Conservation (phyloP, 2,797 vertebrate genomes). For the Pantherophis vulpinus region DNA sequence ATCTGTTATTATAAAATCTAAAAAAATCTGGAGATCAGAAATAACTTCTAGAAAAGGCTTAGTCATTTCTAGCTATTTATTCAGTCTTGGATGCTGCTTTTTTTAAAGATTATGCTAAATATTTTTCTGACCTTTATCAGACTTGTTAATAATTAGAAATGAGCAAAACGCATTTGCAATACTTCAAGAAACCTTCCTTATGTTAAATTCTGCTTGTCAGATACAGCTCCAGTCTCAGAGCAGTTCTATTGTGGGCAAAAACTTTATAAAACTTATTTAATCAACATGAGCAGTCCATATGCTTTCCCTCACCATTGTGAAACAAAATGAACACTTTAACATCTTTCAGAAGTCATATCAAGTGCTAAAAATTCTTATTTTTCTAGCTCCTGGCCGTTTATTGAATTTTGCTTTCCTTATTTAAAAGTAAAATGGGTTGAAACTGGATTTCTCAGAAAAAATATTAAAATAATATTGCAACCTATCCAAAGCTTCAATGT, state of each 20-base stretch:
- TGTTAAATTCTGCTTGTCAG: not conserved
- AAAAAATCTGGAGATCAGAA: conserved; percentile 23
- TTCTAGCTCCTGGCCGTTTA: not conserved
- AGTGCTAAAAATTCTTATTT: not conserved
- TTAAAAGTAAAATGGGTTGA: conserved; percentile 12
- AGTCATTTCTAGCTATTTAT: not conserved
- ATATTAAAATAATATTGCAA: not conserved
- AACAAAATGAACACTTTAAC: not conserved
- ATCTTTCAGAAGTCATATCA: not conserved
- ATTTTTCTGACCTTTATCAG: conserved; percentile 18
- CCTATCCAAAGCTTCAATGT: not conserved
- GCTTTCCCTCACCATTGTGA: not conserved
- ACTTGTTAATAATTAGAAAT: not conserved
- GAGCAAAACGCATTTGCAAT: not conserved
- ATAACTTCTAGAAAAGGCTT: not conserved
- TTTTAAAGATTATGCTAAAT: conserved; percentile 2
- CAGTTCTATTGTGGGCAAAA: not conserved
- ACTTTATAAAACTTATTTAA: not conserved
- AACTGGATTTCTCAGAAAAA: not conserved
- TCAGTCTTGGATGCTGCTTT: fast-evolving
- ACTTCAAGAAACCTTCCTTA: not conserved
- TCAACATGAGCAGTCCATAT: not conserved
- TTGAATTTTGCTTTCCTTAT: not conserved
- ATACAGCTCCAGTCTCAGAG: not conserved
- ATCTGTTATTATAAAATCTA: not conserved